A percentile compares a stretch with the other conserved stretches of the same genome.
phyloP scores from a whole-genome alignment of 2,888 invertebrate species.

The Ichneumon xanthorius region DNA sequence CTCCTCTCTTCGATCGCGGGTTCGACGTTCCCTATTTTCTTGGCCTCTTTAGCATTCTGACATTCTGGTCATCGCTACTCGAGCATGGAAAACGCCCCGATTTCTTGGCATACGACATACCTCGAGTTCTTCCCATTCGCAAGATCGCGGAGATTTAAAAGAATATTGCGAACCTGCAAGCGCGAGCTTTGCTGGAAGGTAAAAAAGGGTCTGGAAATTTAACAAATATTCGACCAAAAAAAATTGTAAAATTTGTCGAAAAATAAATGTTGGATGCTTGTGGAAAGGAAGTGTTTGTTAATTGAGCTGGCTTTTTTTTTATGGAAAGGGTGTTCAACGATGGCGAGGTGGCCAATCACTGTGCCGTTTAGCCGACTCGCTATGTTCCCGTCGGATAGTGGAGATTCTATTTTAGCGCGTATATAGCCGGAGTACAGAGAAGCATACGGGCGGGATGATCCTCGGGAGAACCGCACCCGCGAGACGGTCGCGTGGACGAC shows the following conservation, averaged over 20 bases:
- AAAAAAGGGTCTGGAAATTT: background rate
- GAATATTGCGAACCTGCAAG: background rate
- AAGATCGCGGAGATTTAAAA: background rate
- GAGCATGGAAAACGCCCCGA: background rate
- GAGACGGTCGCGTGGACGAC: conserved; percentile 55
- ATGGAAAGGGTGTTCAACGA: background rate
- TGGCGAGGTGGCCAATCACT: conserved; percentile 1
- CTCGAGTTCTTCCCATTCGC: background rate
- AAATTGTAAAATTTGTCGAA: background rate
- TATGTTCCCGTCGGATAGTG: conserved; percentile 20
- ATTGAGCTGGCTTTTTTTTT: background rate
- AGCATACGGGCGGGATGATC: conserved; percentile 31
- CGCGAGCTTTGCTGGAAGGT: background rate
- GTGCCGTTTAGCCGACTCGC: background rate
- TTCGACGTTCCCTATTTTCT: conserved; percentile 63
- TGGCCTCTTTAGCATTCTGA: conserved; percentile 27
- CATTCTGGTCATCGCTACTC: conserved; percentile 14
- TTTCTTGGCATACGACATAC: background rate
- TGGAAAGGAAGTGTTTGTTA: background rate
- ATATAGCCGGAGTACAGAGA: conserved; percentile 19
- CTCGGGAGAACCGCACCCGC: conserved; percentile 47
- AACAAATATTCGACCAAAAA: background rate
- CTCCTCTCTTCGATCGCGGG: conserved; percentile 48
- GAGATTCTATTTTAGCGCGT: conserved; percentile 55
- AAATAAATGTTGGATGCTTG: background rate